Conservation (phyloP, 2,888 invertebrate genomes). For the Choreutis nemorana region DNA sequence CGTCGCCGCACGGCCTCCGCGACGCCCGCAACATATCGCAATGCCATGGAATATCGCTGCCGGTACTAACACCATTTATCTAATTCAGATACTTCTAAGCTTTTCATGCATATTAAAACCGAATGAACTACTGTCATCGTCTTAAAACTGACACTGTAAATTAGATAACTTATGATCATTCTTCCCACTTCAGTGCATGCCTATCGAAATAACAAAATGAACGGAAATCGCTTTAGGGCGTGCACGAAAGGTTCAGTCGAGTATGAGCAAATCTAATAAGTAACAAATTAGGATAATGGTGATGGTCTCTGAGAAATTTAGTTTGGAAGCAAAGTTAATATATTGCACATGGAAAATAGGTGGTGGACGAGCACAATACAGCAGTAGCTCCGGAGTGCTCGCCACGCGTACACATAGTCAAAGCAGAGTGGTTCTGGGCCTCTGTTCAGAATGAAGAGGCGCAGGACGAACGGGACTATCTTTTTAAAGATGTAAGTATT, state of each 20-base stretch:
- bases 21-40: conserved; percentile 58
- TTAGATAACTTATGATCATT: no score
- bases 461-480: conserved; percentile 89
- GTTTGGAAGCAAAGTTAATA: no score
- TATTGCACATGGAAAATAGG: no score
- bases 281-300: no score
- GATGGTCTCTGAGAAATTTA: no score
- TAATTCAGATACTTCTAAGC: conserved; percentile 55
- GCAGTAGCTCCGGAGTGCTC: conserved; percentile 76
- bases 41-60: conserved; percentile 64
- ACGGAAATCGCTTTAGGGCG: no score
- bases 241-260: conserved; percentile 20
- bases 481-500: conserved; percentile 81
- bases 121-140: no score
- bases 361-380: conserved; percentile 83
- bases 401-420: conserved; percentile 78
- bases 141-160: no score
- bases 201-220: no score
- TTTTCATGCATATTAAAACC: conserved; percentile 37
- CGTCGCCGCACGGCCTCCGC: conserved; percentile 47
- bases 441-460: conserved; percentile 96
- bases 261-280: no score
- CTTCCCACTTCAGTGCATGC: no score
- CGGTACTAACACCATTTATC: conserved; percentile 69
- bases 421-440: conserved; percentile 98